Base-by-base conservation (phyloP, 2,888 invertebrate species). In the Prostheceraeus crozeri region DNA sequence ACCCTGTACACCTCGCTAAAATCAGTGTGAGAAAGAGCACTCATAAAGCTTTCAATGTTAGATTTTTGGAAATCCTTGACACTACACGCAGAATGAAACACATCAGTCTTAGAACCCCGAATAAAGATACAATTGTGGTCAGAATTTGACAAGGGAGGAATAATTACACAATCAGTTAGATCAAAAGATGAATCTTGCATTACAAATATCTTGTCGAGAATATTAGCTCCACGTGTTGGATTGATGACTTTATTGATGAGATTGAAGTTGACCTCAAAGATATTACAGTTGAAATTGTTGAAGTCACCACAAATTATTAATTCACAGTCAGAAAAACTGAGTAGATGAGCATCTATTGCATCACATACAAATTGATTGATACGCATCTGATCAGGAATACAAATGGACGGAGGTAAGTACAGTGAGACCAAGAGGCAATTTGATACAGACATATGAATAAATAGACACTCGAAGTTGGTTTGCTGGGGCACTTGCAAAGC, bases 171-270 rank as follows among this genome's bases (percentile, higher is more conserved):
- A 25, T 48, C 27, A 28, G 25, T 10, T 25, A 28, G 28, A 25
- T 25, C 48, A 4, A 14, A 48, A 19, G 48, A 48, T 48, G 28
- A 21, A 4, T 48, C 48, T 25, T 25, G 25, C 27, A 30, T 25
- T 25, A 30, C 28, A 30, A 23, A 48, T n/a, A 48, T 48, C n/a
- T 48, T 48, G 28, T 48, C 48, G 28, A 48, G 48, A 48, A 48
- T 48, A 48, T 48, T 48, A 48, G 27, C 10, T 48, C 48, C 48
- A 48, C 48, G 48, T 19, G 48, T 48, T 25, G 48, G 48, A 28
- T 48, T 25, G 48, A 28, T 48, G 14, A 48, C 48, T 30, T 25
- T 25, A 30, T 48, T 48, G 28, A 4, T 48, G 28, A 30, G 27
- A 48, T 48, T 30, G 23, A 48, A 48, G 48, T 25, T 25, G 27